These are phyloP conservation scores for Caenorhabditis parvicauda DNA, from an alignment of 2,888 invertebrate genomes.

Conservation along the genomic window DNA sequence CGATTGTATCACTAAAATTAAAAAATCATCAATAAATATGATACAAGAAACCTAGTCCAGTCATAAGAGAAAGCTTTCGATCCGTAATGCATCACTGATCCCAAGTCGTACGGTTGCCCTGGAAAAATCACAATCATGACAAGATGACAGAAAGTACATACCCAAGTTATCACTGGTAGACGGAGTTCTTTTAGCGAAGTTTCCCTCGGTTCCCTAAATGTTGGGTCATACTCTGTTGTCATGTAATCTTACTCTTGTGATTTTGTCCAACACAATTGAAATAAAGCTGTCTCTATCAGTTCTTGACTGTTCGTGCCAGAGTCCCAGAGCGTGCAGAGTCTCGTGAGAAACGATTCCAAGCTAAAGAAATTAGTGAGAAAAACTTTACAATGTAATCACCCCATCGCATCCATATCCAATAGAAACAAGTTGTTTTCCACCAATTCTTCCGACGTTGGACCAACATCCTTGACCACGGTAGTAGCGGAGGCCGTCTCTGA, in stretches of 20 bases:
- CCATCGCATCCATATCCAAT: constrained; percentile 57
- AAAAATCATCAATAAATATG: background rate
- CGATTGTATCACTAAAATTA: constrained; percentile 41
- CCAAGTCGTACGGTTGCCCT: constrained; percentile 57
- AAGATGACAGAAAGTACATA: background rate
- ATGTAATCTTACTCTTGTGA: constrained; percentile 36
- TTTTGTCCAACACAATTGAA: constrained; percentile 39
- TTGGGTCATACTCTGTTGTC: constrained; percentile 2
- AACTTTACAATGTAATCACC: constrained; percentile 16
- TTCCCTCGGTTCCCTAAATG: constrained; percentile 54
- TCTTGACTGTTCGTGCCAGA: constrained; percentile 61
- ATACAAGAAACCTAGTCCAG: constrained; percentile 23
- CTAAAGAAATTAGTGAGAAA: constrained; percentile 28
- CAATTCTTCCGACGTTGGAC: constrained; percentile 55
- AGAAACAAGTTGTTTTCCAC: constrained; percentile 52
- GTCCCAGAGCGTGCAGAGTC: constrained; percentile 51
- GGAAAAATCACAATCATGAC: background rate
- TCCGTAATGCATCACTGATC: constrained; percentile 58
- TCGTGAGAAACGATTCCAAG: constrained; percentile 55
- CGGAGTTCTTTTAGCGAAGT: constrained; percentile 57
- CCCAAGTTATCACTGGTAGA: constrained; percentile 54
- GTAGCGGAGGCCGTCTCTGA: constrained; percentile 32
- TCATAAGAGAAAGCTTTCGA: constrained; percentile 57
- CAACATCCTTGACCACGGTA: constrained; percentile 52
- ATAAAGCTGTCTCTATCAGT: constrained; percentile 54